A percentile compares a stretch with the other conserved stretches of the same genome.
Evolutionary conservation across 2,888 invertebrate species (phyloP).

Genomic region (Aphodius granarius): DNA sequence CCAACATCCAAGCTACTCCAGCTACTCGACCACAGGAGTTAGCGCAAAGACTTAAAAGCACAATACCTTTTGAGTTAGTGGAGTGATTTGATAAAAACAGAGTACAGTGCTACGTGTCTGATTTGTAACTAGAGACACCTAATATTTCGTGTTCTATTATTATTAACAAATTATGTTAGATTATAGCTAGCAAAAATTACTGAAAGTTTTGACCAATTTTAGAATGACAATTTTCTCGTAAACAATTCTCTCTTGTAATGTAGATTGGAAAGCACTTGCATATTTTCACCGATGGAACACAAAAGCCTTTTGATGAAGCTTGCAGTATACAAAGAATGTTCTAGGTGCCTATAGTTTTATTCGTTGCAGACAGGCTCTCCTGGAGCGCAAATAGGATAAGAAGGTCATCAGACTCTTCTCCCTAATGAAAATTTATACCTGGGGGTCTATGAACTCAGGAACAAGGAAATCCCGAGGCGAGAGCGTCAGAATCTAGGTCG

Average conservation of each 20-base stretch:
- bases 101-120: no score
- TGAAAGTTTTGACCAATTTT: not conserved
- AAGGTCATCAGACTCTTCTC: slow-evolving; percentile 3
- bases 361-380: not conserved
- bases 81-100: no score
- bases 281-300: not conserved
- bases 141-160: no score
- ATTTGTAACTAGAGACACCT: no score
- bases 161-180: no score
- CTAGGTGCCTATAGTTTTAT: not conserved
- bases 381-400: not conserved
- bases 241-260: not conserved
- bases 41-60: no score
- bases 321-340: not conserved
- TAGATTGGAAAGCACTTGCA: not conserved
- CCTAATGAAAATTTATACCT: slow-evolving; percentile 8
- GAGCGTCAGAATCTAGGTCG: slow-evolving; percentile 7
- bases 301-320: not conserved
- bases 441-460: slow-evolving; percentile 8
- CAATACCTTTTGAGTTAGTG: no score
- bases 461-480: slow-evolving; percentile 6
- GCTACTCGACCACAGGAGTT: no score
- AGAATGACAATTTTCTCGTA: not conserved
- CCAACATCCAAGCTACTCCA: no score
- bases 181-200: no score